phyloP scores from a whole-genome alignment of 2,113 vertebrate species.

The Prunella fulvescens region DNA sequence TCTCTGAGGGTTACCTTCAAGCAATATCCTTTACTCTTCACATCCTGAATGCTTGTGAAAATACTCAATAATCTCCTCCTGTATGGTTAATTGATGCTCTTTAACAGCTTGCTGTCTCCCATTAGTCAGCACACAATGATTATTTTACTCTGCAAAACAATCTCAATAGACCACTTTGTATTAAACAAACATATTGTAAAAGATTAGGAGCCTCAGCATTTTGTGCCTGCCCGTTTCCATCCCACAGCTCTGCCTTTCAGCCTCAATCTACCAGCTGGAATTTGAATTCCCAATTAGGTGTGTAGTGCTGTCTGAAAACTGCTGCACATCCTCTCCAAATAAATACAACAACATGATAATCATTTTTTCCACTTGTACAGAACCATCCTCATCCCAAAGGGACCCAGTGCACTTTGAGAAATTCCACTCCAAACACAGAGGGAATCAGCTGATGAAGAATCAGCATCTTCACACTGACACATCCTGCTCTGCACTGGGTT shows the following conservation, averaged over 20 bases:
- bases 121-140: slow-evolving; percentile 39
- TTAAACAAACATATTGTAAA: slow-evolving; percentile 45
- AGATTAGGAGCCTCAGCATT: slow-evolving; percentile 36
- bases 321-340: background rate
- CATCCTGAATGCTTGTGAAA: background rate
- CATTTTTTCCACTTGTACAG: background rate
- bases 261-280: slow-evolving; percentile 44
- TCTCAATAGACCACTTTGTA: slow-evolving; percentile 45
- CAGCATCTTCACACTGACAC: background rate
- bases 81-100: slow-evolving; percentile 35
- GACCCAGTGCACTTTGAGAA: background rate
- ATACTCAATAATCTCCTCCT: slow-evolving; percentile 7
- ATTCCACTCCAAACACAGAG: background rate
- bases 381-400: background rate
- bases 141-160: slow-evolving; percentile 23
- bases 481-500: fast-evolving
- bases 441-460: background rate
- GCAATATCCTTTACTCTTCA: background rate
- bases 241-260: slow-evolving; percentile 50
- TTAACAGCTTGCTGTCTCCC: slow-evolving; percentile 48
- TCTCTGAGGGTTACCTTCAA: background rate
- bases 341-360: background rate
- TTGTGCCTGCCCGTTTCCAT: background rate
- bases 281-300: slow-evolving; percentile 29
- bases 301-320: background rate